Percentiles rank a stretch among this genome's conserved stretches.
These are phyloP conservation scores for Siphlonurus alternatus DNA, from an alignment of 2,888 invertebrate genomes.

Conservation along the genomic window DNA sequence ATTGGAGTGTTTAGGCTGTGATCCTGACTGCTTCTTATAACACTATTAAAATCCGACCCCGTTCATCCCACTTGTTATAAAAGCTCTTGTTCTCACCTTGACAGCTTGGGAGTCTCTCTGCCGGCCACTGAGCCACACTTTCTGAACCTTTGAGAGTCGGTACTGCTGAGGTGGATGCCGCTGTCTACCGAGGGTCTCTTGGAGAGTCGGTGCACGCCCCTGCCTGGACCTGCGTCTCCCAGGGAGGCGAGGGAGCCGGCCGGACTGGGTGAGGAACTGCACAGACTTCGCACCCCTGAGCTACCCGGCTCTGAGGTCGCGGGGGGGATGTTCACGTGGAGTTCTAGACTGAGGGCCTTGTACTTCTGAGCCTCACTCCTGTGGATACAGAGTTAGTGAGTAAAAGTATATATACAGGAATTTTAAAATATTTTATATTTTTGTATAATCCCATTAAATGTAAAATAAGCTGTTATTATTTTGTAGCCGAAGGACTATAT, in stretches of 20 bases:
- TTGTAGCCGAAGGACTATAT: too few relatives aligned
- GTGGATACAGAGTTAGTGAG: constrained; percentile 13
- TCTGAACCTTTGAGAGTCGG: constrained; percentile 21
- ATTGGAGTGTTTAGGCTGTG: too few relatives aligned
- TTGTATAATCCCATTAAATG: too few relatives aligned
- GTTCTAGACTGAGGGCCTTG: constrained; percentile 30
- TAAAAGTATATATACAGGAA: too few relatives aligned
- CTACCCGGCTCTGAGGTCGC: constrained; percentile 13
- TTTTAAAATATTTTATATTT: too few relatives aligned
- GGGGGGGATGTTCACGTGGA: constrained; percentile 24
- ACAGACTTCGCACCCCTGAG: constrained; percentile 9
- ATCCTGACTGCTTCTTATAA: too few relatives aligned
- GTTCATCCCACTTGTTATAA: too few relatives aligned
- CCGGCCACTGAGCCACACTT: constrained; percentile 17
- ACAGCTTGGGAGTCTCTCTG: constrained; percentile 27
- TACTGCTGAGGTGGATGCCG: constrained; percentile 54
- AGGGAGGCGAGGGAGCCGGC: constrained; percentile 9
- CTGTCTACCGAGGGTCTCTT: constrained; percentile 64
- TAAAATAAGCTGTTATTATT: too few relatives aligned
- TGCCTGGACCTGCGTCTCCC: constrained; percentile 3
- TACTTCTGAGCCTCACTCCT: constrained; percentile 32
- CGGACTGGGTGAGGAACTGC: constrained; percentile 13
- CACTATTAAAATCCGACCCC: too few relatives aligned
- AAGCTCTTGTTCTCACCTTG: constrained; percentile 25
- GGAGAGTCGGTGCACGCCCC: constrained; percentile 29